Base-by-base conservation (phyloP, 2,113 vertebrate species). In the Bagarius yarrelli region DNA sequence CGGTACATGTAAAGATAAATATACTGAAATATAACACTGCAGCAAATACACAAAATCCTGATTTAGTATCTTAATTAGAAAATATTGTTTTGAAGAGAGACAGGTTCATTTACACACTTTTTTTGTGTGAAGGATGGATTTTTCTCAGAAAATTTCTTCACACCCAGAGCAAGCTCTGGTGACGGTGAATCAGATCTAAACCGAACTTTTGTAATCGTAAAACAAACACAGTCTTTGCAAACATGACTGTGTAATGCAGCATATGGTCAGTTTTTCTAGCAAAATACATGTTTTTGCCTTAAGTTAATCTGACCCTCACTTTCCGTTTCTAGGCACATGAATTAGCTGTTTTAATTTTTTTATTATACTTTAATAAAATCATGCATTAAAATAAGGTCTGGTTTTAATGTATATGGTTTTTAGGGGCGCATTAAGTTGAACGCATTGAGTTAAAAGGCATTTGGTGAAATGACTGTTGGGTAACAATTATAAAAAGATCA, bases 221-320 rank as follows among this genome's bases (percentile, higher is more conserved):
- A 63, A 57, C 78, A 85, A 85, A 80, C 71, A 85, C 21, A 52
- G 50, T 12, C 56, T 72, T 34, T 64, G 47, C 59, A 85, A 83
- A 85, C 81, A 80, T 21, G 59, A 8, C 78, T 80, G 57, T 72
- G 77, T 77, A 80, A 80, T 64, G 47, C 9, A 30, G 59, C 72
- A 53, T 66, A 72, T 76, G 47, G 75, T 47, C 78, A 15, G 59
- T 57, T 56, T 76, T 5, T 60, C 83, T 86, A 80, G 44, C 66
- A 83, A 82, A 88, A 80, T 36, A 72, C 56, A 55, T 55, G 84
- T 8, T 73, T 81, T 86, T 79, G 67, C 59, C 74, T 40, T 53
- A 8, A 84, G 82, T 89, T 87, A 84, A 67, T 74, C 9, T 69
- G 78, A 84, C 87, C 85, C 80, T 85, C 76, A 81, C 60, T 70